Evolutionary conservation across 2,888 invertebrate genomes (phyloP).

Genomic region (Lasioglossum marginatum): DNA sequence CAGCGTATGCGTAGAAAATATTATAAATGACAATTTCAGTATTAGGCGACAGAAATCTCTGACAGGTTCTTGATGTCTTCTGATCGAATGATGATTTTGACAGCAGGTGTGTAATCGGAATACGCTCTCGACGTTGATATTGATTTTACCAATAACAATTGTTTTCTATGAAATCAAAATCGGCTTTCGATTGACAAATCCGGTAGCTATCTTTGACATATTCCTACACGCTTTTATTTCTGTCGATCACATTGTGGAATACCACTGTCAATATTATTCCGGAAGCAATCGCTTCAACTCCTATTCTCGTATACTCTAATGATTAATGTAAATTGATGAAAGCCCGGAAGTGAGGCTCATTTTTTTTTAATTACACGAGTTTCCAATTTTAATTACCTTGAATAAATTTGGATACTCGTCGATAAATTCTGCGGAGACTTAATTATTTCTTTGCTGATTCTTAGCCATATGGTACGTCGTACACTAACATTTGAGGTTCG

Average conservation of each 20-base stretch:
- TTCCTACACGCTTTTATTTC: background rate
- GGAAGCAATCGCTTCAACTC: background rate
- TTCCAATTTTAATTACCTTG: background rate
- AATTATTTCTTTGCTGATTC: background rate
- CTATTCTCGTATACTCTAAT: background rate
- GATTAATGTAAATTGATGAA: background rate
- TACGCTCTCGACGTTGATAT: background rate
- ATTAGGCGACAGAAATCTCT: background rate
- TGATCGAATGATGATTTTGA: background rate
- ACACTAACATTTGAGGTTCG: background rate
- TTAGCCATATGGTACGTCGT: background rate
- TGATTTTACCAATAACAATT: background rate
- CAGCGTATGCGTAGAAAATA: background rate
- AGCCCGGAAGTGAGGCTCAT: background rate
- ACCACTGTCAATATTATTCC: background rate
- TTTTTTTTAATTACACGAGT: background rate
- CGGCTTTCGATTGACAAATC: background rate
- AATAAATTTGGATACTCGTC: constrained; percentile 1
- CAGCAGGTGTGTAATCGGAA: background rate
- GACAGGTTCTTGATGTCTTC: background rate
- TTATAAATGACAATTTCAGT: background rate
- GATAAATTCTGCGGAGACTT: background rate
- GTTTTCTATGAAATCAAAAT: background rate
- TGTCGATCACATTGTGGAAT: background rate
- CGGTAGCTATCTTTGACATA: background rate